Percentiles rank a stretch among this genome's conserved stretches.
Conservation (phyloP, 2,797 vertebrate species). For the Pseudocheirus occidentalis region DNA sequence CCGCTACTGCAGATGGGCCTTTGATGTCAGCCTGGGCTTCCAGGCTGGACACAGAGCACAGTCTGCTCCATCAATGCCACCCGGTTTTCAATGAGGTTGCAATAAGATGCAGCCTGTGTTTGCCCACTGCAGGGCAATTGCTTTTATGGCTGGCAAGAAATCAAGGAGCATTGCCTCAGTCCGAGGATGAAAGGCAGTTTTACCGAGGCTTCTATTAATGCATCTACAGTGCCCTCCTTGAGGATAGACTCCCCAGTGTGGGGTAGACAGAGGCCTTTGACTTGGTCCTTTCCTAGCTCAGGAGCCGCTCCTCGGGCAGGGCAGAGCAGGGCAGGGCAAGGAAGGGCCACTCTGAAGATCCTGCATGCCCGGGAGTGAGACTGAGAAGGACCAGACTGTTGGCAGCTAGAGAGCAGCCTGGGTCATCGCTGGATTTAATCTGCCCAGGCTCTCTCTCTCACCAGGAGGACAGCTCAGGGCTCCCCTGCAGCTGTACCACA, state of each 20-base stretch:
- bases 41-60: not conserved
- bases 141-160: constrained; percentile 51
- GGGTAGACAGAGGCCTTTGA: not conserved
- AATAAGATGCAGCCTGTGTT: constrained; percentile 4
- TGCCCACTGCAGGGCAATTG: not conserved
- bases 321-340: not conserved
- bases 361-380: not conserved
- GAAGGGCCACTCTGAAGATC: not conserved
- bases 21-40: constrained; percentile 53
- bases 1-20: constrained; percentile 21
- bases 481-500: not conserved
- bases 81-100: constrained; percentile 53
- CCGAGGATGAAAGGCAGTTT: constrained; percentile 61
- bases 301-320: not conserved
- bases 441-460: not conserved
- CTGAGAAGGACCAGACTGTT: too few relatives aligned
- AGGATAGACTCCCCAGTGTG: not conserved
- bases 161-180: constrained; percentile 58
- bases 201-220: not conserved
- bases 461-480: not conserved
- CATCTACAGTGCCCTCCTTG: not conserved
- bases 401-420: not conserved
- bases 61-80: constrained; percentile 46
- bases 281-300: constrained; percentile 15
- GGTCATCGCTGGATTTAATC: not conserved